These are phyloP conservation scores for Pelobates fuscus DNA, from an alignment of 2,113 vertebrate genomes.

Conservation along the genomic window DNA sequence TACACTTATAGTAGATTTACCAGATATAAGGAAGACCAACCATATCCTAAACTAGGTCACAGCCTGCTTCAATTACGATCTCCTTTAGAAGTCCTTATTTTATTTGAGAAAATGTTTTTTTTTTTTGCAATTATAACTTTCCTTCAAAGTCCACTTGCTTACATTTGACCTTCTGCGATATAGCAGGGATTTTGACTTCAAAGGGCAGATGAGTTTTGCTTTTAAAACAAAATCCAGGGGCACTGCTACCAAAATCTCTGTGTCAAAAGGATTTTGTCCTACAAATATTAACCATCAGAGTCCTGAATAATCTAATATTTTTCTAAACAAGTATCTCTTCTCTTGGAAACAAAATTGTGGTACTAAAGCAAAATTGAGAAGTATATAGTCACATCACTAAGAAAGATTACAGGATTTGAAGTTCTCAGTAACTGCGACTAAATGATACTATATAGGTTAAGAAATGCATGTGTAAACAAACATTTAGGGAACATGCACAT, in stretches of 20 bases:
- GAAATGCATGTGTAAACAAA: neutral
- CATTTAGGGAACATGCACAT: slow-evolving; percentile 3
- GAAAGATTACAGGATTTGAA: too few relatives aligned
- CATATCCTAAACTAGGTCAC: slow-evolving; percentile 36
- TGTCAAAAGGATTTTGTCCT: slow-evolving; percentile 29
- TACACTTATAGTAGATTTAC: slow-evolving; percentile 26
- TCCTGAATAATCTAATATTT: too few relatives aligned
- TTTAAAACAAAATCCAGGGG: slow-evolving; percentile 34
- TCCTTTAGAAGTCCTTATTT: slow-evolving; percentile 32
- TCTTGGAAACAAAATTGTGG: too few relatives aligned
- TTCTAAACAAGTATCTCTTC: too few relatives aligned
- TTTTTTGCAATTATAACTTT: slow-evolving; percentile 23
- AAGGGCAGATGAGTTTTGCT: slow-evolving; percentile 39
- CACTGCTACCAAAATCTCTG: slow-evolving; percentile 31
- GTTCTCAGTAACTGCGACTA: neutral
- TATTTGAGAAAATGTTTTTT: slow-evolving; percentile 24
- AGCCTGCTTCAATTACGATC: neutral
- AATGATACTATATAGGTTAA: neutral
- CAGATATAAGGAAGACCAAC: slow-evolving; percentile 11
- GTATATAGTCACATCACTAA: too few relatives aligned
- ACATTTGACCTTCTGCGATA: slow-evolving; percentile 36
- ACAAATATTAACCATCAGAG: too few relatives aligned
- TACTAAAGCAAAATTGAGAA: too few relatives aligned
- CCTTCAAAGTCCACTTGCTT: slow-evolving; percentile 41
- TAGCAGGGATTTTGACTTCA: slow-evolving; percentile 41